phyloP scores from a whole-genome alignment of 2,113 vertebrate species.

The Pollimyrus isidori region DNA sequence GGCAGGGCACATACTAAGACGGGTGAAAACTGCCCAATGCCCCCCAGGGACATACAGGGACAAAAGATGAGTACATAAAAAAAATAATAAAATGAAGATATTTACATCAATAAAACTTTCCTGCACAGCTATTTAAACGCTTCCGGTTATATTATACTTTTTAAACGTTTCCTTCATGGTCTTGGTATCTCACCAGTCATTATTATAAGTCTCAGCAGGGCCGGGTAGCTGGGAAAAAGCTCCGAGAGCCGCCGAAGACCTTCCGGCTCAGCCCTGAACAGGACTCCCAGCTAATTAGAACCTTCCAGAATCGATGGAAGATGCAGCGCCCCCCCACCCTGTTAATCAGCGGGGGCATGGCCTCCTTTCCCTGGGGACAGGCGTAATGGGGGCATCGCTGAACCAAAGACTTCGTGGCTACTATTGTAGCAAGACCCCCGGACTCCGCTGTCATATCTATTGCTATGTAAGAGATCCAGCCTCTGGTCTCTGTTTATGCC shows the following conservation, averaged over 20 bases:
- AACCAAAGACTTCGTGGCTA: not conserved
- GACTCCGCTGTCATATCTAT: not conserved
- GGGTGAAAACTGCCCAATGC: not conserved
- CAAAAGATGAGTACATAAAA: constrained; percentile 20
- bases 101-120: constrained; percentile 47
- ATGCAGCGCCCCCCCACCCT: not conserved
- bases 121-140: constrained; percentile 45
- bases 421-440: not conserved
- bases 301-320: not conserved
- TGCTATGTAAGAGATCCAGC: constrained; percentile 12
- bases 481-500: not conserved
- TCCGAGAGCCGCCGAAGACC: not conserved
- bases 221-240: constrained; percentile 30
- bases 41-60: not conserved
- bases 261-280: not conserved
- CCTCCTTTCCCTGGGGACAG: not conserved
- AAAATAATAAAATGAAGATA: constrained; percentile 36
- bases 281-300: not conserved
- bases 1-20: not conserved
- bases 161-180: constrained; percentile 55
- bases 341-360: not conserved
- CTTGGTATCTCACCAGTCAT: constrained; percentile 68
- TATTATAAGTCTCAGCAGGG: constrained; percentile 56
- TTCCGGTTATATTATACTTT: constrained; percentile 52
- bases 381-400: not conserved